Percentiles rank a stretch among this genome's conserved stretches.
Evolutionary conservation across 2,113 vertebrate species (phyloP).

Genomic region (Sorex araneus): DNA sequence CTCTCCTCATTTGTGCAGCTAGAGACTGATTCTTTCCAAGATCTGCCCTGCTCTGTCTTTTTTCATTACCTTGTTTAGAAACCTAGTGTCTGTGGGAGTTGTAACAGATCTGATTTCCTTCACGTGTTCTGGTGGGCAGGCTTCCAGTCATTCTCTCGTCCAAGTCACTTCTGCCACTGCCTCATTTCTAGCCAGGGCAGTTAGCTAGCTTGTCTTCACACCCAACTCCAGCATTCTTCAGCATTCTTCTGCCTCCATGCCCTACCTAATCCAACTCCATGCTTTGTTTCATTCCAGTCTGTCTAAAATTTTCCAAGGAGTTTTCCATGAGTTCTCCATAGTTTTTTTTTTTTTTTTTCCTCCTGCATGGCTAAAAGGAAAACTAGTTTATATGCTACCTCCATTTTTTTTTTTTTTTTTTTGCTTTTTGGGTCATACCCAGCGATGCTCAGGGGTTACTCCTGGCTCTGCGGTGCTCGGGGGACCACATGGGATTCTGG

Average conservation of each 20-base stretch:
- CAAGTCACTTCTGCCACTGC: constrained; percentile 55
- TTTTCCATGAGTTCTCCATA: constrained; percentile 29
- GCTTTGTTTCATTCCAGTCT: no score
- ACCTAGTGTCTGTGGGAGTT: constrained; percentile 47
- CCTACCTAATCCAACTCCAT: no score
- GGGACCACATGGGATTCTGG: no score
- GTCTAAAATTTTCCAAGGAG: constrained; percentile 40
- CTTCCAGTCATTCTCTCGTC: constrained; percentile 65
- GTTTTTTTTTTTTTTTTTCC: neutral
- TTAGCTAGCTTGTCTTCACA: constrained; percentile 63
- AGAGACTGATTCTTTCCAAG: constrained; percentile 57
- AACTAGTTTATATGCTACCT: neutral
- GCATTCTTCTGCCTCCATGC: no score
- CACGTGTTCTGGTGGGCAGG: constrained; percentile 67
- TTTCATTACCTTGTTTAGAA: constrained; percentile 65
- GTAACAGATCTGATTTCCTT: constrained; percentile 76
- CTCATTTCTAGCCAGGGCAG: constrained; percentile 53
- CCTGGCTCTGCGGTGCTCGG: no score
- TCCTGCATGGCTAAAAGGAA: constrained; percentile 5
- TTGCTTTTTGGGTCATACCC: no score
- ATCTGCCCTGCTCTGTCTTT: constrained; percentile 21
- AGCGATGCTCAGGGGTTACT: no score
- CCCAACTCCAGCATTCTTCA: neutral
- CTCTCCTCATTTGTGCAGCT: constrained; percentile 35
- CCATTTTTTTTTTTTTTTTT: no score